phyloP scores from a whole-genome alignment of 1,140 invertebrate genomes.

The Drosophila grimshawi region DNA sequence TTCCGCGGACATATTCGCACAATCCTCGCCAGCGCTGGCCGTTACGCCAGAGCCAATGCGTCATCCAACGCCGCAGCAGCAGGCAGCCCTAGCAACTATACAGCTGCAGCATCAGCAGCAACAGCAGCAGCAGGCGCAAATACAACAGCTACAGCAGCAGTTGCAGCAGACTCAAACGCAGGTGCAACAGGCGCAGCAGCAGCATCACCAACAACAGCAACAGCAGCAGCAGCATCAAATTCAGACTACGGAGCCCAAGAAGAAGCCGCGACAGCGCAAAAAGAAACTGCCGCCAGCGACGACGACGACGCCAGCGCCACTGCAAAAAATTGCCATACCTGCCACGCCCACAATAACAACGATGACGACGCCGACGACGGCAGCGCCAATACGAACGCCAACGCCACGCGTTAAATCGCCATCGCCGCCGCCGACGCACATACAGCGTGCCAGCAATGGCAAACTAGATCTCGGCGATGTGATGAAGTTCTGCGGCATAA shows the following conservation, averaged over 20 bases:
- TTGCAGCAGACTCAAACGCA: conserved; percentile 69
- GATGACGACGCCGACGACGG: conserved; percentile 24
- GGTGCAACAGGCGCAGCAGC: conserved; percentile 69
- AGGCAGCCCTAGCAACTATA: conserved; percentile 67
- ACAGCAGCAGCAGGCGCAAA: conserved; percentile 71
- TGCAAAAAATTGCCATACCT: conserved; percentile 48
- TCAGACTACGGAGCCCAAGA: conserved; percentile 59
- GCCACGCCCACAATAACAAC: conserved; percentile 22
- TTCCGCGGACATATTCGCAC: conserved; percentile 63
- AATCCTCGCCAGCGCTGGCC: conserved; percentile 69
- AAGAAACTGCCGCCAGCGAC: conserved; percentile 56
- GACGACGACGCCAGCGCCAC: conserved; percentile 10
- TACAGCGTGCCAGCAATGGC: conserved; percentile 77
- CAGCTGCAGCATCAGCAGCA: conserved; percentile 76
- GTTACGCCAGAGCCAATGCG: conserved; percentile 77
- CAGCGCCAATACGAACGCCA: conserved; percentile 36
- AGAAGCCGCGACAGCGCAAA: conserved; percentile 74
- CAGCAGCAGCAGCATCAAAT: conserved; percentile 21
- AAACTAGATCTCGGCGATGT: conserved; percentile 86
- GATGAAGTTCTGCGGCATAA: conserved; percentile 85
- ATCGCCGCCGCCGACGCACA: conserved; percentile 71
- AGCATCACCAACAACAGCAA: conserved; percentile 54
- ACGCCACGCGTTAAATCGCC: conserved; percentile 61
- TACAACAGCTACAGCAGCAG: conserved; percentile 71
- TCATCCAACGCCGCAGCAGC: conserved; percentile 68